Conservation (phyloP, 2,113 vertebrate species). For the Hippolais icterina region DNA sequence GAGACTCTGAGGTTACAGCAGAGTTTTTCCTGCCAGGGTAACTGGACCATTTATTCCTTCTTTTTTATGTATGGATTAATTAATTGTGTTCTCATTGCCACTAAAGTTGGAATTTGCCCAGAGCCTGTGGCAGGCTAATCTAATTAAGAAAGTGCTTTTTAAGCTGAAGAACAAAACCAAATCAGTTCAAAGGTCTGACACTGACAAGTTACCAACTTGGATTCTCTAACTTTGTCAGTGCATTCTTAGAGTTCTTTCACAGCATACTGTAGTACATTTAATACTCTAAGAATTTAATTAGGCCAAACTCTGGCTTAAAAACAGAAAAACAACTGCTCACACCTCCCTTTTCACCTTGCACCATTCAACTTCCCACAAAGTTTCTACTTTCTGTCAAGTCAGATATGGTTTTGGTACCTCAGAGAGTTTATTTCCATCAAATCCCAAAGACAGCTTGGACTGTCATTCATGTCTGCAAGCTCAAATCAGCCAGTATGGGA, state of each 20-base stretch:
- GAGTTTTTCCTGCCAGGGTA: too few relatives aligned
- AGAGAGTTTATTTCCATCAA: neutral
- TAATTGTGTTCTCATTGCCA: conserved; percentile 23
- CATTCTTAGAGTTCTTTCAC: neutral
- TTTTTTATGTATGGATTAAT: conserved; percentile 35
- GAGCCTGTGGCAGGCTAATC: conserved; percentile 28
- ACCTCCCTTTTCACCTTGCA: neutral
- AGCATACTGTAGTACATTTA: neutral
- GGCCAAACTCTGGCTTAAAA: neutral
- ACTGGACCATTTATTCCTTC: conserved; percentile 16
- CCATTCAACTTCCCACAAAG: neutral
- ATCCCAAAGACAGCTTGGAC: neutral
- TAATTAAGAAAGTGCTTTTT: conserved; percentile 51
- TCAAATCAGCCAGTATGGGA: neutral
- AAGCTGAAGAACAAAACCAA: conserved; percentile 40
- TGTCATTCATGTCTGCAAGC: neutral
- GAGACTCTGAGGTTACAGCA: too few relatives aligned
- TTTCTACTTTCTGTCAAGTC: neutral
- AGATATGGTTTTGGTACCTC: neutral
- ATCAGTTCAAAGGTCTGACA: conserved; percentile 4
- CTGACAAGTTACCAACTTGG: neutral
- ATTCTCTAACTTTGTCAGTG: neutral
- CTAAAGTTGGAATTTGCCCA: neutral
- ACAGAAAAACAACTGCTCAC: neutral
- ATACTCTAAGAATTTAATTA: neutral